Percentiles rank a stretch among this genome's conserved stretches.
Evolutionary conservation across 1,140 invertebrate genomes (phyloP).

Genomic region (Cherax quadricarinatus): DNA sequence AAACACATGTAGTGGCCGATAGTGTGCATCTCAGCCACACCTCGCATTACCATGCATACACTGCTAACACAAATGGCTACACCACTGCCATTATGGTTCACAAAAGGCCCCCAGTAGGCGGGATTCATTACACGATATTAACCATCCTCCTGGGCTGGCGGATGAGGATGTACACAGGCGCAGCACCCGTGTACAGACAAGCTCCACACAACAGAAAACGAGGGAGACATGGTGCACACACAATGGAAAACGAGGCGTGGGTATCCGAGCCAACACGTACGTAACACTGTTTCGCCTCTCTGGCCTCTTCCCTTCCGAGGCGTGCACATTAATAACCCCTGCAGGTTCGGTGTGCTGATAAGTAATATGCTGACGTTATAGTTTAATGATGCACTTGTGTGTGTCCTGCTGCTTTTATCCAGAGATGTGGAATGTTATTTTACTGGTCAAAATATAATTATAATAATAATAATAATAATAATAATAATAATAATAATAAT

Average conservation of each 20-base stretch:
- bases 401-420: no score
- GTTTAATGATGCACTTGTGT: no score
- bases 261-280: background rate
- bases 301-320: background rate
- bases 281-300: background rate
- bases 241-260: conserved; percentile 61
- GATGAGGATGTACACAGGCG: conserved; percentile 43
- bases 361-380: no score
- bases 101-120: conserved; percentile 22
- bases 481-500: no score
- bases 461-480: no score
- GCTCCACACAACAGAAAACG: conserved; percentile 54
- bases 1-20: no score
- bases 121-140: conserved; percentile 53
- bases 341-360: no score
- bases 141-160: background rate
- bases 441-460: no score
- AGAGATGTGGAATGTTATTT: no score
- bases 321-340: background rate
- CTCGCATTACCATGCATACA: conserved; percentile 8
- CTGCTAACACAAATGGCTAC: conserved; percentile 41
- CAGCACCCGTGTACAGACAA: conserved; percentile 51
- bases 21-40: no score
- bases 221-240: conserved; percentile 37
- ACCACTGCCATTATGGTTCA: conserved; percentile 38